A percentile compares a stretch with the other conserved stretches of the same genome.
These are phyloP conservation scores for Ichneumon xanthorius DNA, from an alignment of 2,888 invertebrate genomes.

Conservation along the genomic window DNA sequence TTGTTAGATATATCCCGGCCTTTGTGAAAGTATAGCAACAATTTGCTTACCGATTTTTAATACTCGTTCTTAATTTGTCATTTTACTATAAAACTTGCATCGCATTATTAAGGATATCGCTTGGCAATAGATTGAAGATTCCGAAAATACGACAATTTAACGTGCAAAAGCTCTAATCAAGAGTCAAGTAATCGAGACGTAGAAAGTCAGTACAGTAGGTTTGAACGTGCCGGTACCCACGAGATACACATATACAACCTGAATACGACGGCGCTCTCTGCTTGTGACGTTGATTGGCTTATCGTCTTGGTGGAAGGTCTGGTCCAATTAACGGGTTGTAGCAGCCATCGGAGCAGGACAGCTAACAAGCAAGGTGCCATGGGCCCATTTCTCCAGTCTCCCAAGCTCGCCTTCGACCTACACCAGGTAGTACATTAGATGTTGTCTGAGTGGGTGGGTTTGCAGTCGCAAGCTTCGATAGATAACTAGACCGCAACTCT, in stretches of 20 bases:
- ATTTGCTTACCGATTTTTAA: no score
- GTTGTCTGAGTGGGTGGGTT: conserved; percentile 19
- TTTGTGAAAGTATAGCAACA: no score
- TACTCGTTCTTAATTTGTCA: no score
- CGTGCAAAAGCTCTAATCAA: not conserved
- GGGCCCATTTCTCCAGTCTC: conserved; percentile 30
- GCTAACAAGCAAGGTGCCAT: conserved; percentile 54
- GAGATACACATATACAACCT: conserved; percentile 11
- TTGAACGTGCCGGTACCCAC: not conserved
- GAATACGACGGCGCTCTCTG: conserved; percentile 22
- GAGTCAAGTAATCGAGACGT: not conserved
- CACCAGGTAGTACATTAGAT: conserved; percentile 39
- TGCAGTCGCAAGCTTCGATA: conserved; percentile 36
- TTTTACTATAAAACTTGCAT: not conserved
- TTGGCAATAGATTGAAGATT: not conserved
- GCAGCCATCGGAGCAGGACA: conserved; percentile 46
- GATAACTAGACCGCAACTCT: conserved; percentile 3
- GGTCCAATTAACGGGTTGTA: conserved; percentile 59
- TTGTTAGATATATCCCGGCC: no score
- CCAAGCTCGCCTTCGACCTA: conserved; percentile 19
- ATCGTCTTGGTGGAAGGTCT: conserved; percentile 51
- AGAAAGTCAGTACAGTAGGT: not conserved
- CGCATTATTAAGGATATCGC: not conserved
- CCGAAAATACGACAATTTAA: not conserved
- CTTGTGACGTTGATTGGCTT: conserved; percentile 60